phyloP scores from a whole-genome alignment of 2,888 invertebrate genomes.

The Luffia ferchaultella region DNA sequence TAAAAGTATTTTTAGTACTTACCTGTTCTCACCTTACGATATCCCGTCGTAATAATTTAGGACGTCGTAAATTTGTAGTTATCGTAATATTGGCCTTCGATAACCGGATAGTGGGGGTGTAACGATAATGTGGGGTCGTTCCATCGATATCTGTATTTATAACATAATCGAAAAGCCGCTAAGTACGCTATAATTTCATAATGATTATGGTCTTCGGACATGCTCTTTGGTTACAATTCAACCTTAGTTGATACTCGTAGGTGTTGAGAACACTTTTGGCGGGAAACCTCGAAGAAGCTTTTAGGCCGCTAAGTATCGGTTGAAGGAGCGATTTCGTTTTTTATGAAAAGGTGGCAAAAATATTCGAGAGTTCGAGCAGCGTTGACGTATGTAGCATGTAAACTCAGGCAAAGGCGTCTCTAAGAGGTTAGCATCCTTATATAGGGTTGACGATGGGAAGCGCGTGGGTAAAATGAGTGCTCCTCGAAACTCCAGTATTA shows the following conservation, averaged over 20 bases:
- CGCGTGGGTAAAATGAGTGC: no score
- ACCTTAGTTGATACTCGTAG: neutral
- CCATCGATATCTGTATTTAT: neutral
- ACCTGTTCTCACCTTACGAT: neutral
- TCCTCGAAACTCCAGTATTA: no score
- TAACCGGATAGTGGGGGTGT: neutral
- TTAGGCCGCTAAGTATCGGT: no score
- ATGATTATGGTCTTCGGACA: neutral
- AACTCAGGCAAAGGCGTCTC: no score
- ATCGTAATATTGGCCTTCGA: neutral
- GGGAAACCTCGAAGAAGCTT: no score
- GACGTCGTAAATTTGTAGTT: neutral
- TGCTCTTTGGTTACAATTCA: no score
- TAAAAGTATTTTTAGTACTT: neutral
- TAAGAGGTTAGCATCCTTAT: no score
- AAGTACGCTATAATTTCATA: neutral
- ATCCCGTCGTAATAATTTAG: neutral
- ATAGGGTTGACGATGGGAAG: no score
- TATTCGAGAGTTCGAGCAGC: no score
- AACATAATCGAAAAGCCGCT: neutral
- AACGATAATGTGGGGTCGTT: neutral
- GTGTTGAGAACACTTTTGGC: neutral
- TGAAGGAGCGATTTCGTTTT: no score
- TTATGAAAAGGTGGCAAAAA: no score
- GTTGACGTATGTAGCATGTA: no score